Evolutionary conservation across 2,797 vertebrate species (phyloP).

Genomic region (Limosa lapponica): DNA sequence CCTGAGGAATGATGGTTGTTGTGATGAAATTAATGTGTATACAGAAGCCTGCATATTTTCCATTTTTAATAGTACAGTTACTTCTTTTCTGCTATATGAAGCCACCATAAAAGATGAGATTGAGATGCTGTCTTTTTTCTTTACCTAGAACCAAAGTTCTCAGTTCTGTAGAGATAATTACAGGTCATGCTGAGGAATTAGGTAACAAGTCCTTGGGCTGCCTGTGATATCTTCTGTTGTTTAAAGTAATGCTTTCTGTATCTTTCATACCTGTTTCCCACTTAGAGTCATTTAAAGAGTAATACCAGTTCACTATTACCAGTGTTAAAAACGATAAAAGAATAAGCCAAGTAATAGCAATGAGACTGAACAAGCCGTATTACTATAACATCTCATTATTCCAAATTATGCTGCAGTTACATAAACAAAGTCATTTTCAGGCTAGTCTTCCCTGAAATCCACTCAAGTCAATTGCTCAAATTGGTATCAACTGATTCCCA

Average conservation of each 20-base stretch:
- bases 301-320: neutral
- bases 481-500: neutral
- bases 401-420: neutral
- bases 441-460: neutral
- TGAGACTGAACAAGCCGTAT: neutral
- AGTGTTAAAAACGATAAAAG: neutral
- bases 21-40: neutral
- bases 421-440: neutral
- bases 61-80: neutral
- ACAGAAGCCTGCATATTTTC: neutral
- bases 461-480: neutral
- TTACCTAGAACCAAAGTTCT: neutral
- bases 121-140: neutral
- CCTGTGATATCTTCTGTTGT: neutral
- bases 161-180: neutral
- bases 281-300: neutral
- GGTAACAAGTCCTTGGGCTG: neutral
- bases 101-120: neutral
- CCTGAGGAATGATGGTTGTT: neutral
- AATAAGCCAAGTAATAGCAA: neutral
- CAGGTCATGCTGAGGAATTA: neutral
- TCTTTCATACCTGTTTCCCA: neutral
- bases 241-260: neutral
- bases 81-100: neutral
- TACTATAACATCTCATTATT: neutral